A percentile compares a stretch with the other conserved stretches of the same genome.
phyloP scores from a whole-genome alignment of 2,113 vertebrate genomes.

The Pyrgilauda ruficollis region DNA sequence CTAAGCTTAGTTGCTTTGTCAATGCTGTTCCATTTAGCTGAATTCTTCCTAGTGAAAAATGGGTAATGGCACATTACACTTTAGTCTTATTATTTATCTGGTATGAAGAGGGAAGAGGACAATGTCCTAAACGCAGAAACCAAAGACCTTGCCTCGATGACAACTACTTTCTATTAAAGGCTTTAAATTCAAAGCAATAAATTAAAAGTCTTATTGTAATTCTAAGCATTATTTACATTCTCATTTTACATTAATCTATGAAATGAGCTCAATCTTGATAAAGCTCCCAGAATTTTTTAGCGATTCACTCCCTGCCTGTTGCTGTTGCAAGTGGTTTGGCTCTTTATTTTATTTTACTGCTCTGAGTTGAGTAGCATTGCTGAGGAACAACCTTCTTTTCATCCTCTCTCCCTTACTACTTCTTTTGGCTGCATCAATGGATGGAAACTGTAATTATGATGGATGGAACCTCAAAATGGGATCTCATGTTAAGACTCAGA shows the following conservation, averaged over 20 bases:
- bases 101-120: background rate
- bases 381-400: background rate
- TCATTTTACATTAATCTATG: background rate
- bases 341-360: background rate
- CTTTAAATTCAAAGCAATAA: background rate
- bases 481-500: background rate
- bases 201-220: background rate
- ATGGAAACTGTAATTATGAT: background rate
- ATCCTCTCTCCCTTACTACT: background rate
- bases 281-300: background rate
- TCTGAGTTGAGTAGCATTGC: background rate
- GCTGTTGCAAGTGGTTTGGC: background rate
- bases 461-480: background rate
- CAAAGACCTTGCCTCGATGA: background rate
- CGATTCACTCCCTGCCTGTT: background rate
- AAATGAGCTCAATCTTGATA: background rate
- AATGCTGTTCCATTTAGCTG: background rate
- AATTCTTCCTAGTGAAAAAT: background rate
- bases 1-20: background rate
- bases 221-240: background rate
- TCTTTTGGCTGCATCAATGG: background rate
- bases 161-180: background rate
- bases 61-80: background rate
- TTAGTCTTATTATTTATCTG: background rate
- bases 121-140: background rate